Evolutionary conservation across 2,888 invertebrate genomes (phyloP), one percentile per base, ranked within the genome.

Genomic region (Erebia epiphron): DNA sequence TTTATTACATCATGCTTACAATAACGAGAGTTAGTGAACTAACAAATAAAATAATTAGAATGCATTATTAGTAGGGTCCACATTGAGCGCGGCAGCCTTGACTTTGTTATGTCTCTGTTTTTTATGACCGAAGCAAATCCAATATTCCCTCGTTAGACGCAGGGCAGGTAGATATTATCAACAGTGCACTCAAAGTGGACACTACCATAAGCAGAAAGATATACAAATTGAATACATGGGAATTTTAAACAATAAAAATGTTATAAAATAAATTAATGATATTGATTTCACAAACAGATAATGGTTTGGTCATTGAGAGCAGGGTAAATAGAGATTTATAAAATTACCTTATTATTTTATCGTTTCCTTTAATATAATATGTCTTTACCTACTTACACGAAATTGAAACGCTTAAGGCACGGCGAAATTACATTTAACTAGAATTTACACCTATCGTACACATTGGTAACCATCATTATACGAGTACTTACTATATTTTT

Each of bases 341-440:
- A 89, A 90, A 86, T 85, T 87, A 88, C 84, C 82, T 81, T 80
- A 80, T 82, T 81, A 80, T 77, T 79, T 80, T 13, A 83, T 89
- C 87, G 81, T 84, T 81, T 81, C 82, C 86, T 85, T 82, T 82
- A 82, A 69, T 82, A 80, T 79, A 76, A 63, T 67, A 67, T 67
- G 73, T 75, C 75, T 75, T 87, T 88, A 89, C 80, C 86, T 84
- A 85, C 80, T 86, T 84, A 85, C 85, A 86, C 87, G 87, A 92
- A 92, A 92, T 92, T 93, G 92, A 92, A 91, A 93, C 92, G 90
- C 91, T 85, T 92, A 93, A 93, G 92, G 92, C 92, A 93, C 92
- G 88, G 90, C 88, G 86, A 89, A 89, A 88, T 92, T 92, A 91
- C 88, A 86, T 79, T 90, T 92, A 89, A 84, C 83, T 92, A 89